Evolutionary conservation across 2,113 vertebrate species (phyloP).

Genomic region (Cebus imitator): DNA sequence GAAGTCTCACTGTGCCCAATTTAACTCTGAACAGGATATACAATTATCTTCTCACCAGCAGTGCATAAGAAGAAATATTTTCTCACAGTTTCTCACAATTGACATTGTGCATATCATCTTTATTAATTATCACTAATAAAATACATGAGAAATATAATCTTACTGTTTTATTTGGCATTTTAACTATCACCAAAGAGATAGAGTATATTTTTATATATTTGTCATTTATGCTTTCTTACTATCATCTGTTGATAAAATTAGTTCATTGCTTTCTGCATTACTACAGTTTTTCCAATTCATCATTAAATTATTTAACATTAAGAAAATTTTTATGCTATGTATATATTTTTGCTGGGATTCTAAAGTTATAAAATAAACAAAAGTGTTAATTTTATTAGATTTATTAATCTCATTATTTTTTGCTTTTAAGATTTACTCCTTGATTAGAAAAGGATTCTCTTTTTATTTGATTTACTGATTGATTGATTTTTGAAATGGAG

Average conservation of each 20-base stretch:
- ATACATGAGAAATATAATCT: not conserved
- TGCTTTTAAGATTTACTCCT: not conserved
- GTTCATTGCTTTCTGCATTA: not conserved
- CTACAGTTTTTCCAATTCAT: not conserved
- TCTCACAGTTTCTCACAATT: not conserved
- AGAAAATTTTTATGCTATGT: not conserved
- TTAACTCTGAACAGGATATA: not conserved
- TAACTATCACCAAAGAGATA: not conserved
- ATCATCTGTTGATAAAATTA: not conserved
- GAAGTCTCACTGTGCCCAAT: not conserved
- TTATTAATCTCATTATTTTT: not conserved
- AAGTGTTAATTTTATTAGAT: not conserved
- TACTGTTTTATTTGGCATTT: not conserved
- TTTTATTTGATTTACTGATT: accelerated
- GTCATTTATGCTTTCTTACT: not conserved
- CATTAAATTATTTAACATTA: not conserved
- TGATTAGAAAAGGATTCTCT: not conserved
- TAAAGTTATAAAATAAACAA: too few species aligned
- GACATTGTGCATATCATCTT: not conserved
- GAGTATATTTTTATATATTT: not conserved
- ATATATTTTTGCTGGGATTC: not conserved
- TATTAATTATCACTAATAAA: not conserved
- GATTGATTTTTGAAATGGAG: too few species aligned
- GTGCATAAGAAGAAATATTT: not conserved
- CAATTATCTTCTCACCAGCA: not conserved